Evolutionary conservation across 2,797 vertebrate genomes (phyloP).

Genomic region (Pipistrellus nathusii): DNA sequence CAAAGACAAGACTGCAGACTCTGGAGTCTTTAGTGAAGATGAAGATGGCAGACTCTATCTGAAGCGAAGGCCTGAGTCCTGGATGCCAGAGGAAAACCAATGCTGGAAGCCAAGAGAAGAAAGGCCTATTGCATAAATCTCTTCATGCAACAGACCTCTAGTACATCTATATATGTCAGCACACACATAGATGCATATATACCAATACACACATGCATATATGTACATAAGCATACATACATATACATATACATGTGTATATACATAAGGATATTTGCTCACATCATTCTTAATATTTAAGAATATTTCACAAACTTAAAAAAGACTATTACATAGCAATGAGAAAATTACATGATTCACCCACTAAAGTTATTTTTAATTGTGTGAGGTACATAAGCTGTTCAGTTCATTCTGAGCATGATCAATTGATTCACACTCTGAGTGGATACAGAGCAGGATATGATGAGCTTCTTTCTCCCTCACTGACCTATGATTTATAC

Average conservation of each 20-base stretch:
- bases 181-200: neutral
- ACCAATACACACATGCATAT: neutral
- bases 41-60: no score
- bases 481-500: slow-evolving; percentile 2
- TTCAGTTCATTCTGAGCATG: neutral
- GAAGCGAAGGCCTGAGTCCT: no score
- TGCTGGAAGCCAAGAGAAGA: no score
- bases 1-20: no score
- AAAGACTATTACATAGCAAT: neutral
- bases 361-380: neutral
- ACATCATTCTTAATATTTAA: slow-evolving; percentile 18
- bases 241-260: neutral
- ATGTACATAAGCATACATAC: neutral
- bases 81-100: no score
- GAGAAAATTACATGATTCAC: neutral
- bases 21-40: no score
- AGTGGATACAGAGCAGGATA: neutral
- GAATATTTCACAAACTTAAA: neutral
- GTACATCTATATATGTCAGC: neutral
- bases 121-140: no score
- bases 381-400: neutral
- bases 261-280: neutral
- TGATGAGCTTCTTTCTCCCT: neutral
- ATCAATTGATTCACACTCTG: neutral
- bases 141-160: no score